These are phyloP conservation scores for Scaptomyza flava DNA, from an alignment of 2,888 invertebrate species.

Conservation along the genomic window DNA sequence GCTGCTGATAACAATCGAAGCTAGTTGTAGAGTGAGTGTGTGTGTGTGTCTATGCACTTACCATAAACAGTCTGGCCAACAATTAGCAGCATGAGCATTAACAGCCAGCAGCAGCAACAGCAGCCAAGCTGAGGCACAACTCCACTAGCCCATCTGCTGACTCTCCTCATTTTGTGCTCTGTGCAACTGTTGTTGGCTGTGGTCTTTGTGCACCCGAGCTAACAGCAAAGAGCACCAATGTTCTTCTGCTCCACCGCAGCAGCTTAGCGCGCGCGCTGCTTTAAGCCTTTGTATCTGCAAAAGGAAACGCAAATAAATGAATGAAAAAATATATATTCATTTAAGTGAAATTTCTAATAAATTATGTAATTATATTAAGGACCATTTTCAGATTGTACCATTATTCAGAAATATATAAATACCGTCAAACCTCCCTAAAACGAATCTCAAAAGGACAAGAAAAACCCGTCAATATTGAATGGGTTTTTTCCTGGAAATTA, in stretches of 20 bases:
- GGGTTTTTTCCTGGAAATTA: no score
- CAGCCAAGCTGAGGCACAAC: conserved; percentile 36
- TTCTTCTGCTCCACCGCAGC: conserved; percentile 3
- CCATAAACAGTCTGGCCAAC: conserved; percentile 72
- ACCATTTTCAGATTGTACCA: no score
- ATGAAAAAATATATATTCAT: no score
- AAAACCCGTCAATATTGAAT: no score
- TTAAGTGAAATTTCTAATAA: no score
- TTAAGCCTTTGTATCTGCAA: conserved; percentile 21
- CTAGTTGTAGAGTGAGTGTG: background rate
- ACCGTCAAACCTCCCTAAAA: no score
- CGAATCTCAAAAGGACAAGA: no score
- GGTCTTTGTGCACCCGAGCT: conserved; percentile 18
- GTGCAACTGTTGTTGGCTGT: conserved; percentile 14
- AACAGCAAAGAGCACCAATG: conserved; percentile 20
- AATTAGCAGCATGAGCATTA: conserved; percentile 74
- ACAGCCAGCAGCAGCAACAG: conserved; percentile 43
- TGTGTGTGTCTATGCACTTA: conserved; percentile 46
- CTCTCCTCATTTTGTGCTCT: conserved; percentile 37
- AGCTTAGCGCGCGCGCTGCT: conserved; percentile 7
- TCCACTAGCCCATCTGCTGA: conserved; percentile 38
- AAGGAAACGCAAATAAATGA: conserved; percentile 4
- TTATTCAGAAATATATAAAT: no score
- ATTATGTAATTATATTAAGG: no score
- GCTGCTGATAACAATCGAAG: conserved; percentile 40